phyloP scores from a whole-genome alignment of 2,888 invertebrate genomes.

The Melikaiella ostensackeni region DNA sequence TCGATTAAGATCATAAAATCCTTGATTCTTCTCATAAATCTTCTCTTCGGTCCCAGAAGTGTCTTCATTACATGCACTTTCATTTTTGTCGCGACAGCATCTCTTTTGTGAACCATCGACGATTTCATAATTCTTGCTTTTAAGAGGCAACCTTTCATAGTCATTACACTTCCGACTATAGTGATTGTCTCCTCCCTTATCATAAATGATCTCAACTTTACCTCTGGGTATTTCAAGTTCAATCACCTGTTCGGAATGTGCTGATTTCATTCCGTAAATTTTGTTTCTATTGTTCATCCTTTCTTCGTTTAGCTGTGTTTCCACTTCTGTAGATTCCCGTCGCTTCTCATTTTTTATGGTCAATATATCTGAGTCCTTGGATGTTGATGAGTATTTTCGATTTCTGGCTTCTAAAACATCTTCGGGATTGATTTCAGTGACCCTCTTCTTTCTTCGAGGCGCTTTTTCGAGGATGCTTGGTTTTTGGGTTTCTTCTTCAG shows the following conservation, averaged over 20 bases:
- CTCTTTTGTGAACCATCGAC: conserved; percentile 39
- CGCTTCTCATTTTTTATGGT: conserved; percentile 14
- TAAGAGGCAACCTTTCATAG: conserved; percentile 59
- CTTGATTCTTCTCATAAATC: conserved; percentile 56
- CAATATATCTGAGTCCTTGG: conserved; percentile 1
- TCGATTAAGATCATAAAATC: conserved; percentile 53
- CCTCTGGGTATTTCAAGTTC: conserved; percentile 14
- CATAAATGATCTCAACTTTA: conserved; percentile 39
- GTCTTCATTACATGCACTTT: conserved; percentile 43
- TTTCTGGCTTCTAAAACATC: conserved; percentile 69
- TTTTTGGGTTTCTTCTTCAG: conserved; percentile 56
- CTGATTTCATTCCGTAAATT: conserved; percentile 46
- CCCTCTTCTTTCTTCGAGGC: conserved; percentile 62
- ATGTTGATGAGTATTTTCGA: conserved; percentile 50
- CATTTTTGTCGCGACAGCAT: conserved; percentile 40
- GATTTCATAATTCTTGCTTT: conserved; percentile 47
- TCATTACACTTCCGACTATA: conserved; percentile 46
- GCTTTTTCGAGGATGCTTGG: conserved; percentile 51
- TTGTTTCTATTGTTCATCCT: conserved; percentile 58
- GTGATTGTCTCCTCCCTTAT: conserved; percentile 4
- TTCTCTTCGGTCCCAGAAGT: conserved; percentile 46
- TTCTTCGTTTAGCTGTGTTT: conserved; percentile 54
- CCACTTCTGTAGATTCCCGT: conserved; percentile 49
- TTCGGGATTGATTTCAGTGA: conserved; percentile 69
- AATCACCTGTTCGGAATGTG: conserved; percentile 30